Conservation (phyloP, 2,113 vertebrate genomes). For the Rhynchomys soricoides region DNA sequence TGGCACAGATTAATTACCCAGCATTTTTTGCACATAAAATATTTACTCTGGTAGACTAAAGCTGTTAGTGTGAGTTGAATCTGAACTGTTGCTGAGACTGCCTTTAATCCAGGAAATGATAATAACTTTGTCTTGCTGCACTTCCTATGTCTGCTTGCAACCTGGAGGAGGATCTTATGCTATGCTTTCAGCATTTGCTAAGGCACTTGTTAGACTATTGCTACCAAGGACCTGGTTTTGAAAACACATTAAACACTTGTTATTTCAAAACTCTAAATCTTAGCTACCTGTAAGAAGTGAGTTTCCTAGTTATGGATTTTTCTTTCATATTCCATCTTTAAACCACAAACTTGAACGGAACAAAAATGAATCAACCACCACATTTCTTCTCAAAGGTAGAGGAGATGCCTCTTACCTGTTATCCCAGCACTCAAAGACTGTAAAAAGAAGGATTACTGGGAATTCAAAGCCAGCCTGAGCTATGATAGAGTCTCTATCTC, state of each 20-base stretch:
- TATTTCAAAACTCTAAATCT: slow-evolving; percentile 62
- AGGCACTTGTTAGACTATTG: slow-evolving; percentile 21
- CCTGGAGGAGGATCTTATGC: slow-evolving; percentile 60
- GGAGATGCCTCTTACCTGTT: neutral
- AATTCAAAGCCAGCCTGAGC: neutral
- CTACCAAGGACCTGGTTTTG: slow-evolving; percentile 39
- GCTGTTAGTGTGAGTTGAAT: slow-evolving; percentile 70
- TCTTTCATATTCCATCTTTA: slow-evolving; percentile 44
- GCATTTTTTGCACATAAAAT: slow-evolving; percentile 78
- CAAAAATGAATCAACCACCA: slow-evolving; percentile 37
- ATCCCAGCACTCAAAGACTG: neutral
- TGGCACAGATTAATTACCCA: slow-evolving; percentile 71
- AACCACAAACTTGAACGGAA: neutral
- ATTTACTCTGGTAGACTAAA: slow-evolving; percentile 78
- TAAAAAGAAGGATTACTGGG: neutral
- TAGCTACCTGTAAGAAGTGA: slow-evolving; percentile 16
- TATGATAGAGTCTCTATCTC: neutral
- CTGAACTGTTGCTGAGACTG: slow-evolving; percentile 74
- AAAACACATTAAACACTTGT: slow-evolving; percentile 41
- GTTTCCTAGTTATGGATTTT: slow-evolving; percentile 48
- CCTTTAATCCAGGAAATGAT: slow-evolving; percentile 76
- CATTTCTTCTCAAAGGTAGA: neutral
- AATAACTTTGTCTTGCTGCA: slow-evolving; percentile 72
- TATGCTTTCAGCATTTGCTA: slow-evolving; percentile 56
- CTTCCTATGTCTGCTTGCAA: slow-evolving; percentile 56